Evolutionary conservation across 2,113 vertebrate genomes (phyloP).

Genomic region (Brachypodius melanocephalos): DNA sequence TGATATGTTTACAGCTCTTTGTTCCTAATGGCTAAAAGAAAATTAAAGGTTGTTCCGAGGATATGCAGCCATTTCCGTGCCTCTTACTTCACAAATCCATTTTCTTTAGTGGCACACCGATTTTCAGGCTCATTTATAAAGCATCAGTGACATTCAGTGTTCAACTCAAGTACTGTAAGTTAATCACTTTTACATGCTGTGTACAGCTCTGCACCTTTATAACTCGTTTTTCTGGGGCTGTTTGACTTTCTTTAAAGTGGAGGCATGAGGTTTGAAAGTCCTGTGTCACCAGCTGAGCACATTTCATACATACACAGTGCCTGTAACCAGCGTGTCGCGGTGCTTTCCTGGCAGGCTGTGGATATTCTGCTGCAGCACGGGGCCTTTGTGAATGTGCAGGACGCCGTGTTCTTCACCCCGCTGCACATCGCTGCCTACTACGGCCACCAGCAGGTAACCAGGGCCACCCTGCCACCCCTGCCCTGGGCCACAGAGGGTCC

Average conservation of each 20-base stretch:
- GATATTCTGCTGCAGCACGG: slow-evolving; percentile 90
- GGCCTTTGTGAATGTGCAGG: slow-evolving; percentile 87
- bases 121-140: background rate
- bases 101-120: background rate
- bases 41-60: background rate
- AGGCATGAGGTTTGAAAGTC: background rate
- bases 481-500: background rate
- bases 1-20: background rate
- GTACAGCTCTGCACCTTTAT: background rate
- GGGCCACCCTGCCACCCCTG: no score
- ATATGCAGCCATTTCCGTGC: background rate
- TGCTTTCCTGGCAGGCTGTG: slow-evolving; percentile 72
- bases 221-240: background rate
- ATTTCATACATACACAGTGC: accelerated
- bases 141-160: slow-evolving; percentile 28
- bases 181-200: background rate
- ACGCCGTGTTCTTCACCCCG: slow-evolving; percentile 91
- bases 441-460: slow-evolving; percentile 82
- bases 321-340: background rate
- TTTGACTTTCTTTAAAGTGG: background rate
- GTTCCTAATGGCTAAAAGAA: background rate
- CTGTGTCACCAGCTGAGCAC: background rate
- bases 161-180: background rate
- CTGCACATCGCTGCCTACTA: slow-evolving; percentile 87
- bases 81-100: background rate